Percentiles rank a stretch among this genome's conserved stretches.
phyloP scores from a whole-genome alignment of 2,797 vertebrate genomes.

The Xerus rutilus region DNA sequence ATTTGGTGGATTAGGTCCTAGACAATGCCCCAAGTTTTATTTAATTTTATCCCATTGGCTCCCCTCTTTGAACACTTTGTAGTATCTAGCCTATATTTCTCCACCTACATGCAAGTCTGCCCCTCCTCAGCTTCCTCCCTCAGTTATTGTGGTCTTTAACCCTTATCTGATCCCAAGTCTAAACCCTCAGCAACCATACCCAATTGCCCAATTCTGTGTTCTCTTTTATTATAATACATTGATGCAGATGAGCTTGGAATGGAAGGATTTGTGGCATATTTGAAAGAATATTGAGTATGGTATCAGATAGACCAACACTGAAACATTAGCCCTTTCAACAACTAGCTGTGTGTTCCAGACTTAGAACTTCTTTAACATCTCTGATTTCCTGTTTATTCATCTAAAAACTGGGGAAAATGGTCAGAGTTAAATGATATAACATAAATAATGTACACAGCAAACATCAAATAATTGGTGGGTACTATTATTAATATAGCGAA shows the following conservation, averaged over 20 bases:
- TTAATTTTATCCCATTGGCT: not conserved
- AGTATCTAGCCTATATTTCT: not conserved
- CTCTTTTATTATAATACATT: not conserved
- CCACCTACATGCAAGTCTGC: not conserved
- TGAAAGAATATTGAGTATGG: not conserved
- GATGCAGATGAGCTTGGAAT: not conserved
- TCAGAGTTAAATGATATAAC: not conserved
- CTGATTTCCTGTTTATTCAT: not conserved
- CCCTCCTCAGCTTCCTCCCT: not conserved
- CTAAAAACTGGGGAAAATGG: constrained; percentile 32
- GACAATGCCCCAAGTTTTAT: not conserved
- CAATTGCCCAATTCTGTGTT: not conserved
- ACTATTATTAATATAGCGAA: not conserved
- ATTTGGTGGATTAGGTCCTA: not conserved
- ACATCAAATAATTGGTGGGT: not conserved
- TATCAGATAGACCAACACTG: not conserved
- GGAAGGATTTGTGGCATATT: not conserved
- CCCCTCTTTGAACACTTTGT: not conserved
- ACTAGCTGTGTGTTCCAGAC: not conserved
- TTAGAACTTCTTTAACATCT: not conserved
- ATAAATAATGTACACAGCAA: not conserved
- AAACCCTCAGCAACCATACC: not conserved
- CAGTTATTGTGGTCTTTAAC: not conserved
- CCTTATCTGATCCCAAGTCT: not conserved
- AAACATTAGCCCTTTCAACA: not conserved